Evolutionary conservation across 2,888 invertebrate genomes (phyloP).

Genomic region (Ennomos fuscantarius): DNA sequence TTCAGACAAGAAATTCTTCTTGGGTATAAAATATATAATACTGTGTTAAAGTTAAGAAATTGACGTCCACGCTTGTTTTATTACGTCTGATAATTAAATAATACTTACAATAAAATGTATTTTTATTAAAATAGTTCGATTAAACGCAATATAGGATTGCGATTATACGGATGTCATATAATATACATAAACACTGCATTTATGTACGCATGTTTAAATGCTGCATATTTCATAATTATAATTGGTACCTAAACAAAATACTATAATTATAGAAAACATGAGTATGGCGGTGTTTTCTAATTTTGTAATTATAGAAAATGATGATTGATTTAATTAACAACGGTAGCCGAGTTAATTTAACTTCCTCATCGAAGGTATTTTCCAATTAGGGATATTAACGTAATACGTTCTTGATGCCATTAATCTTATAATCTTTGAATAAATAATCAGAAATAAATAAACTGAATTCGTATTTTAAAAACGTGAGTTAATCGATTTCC

Average conservation of each 20-base stretch:
- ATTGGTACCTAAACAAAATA: constrained; percentile 1
- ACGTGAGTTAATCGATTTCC: constrained; percentile 40
- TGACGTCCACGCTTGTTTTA: too few relatives aligned
- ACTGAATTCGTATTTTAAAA: constrained; percentile 22
- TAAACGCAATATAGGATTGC: too few relatives aligned
- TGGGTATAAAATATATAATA: too few relatives aligned
- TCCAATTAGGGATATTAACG: constrained; percentile 32
- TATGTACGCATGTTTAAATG: too few relatives aligned
- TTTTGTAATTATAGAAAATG: constrained; percentile 25
- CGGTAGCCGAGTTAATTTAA: constrained; percentile 20
- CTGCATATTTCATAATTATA: too few relatives aligned
- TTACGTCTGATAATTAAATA: too few relatives aligned
- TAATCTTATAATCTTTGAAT: constrained; percentile 40
- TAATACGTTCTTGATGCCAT: constrained; percentile 27
- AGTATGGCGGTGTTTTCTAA: constrained; percentile 18
- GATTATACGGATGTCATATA: too few relatives aligned
- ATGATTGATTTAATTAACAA: constrained; percentile 31
- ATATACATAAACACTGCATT: too few relatives aligned
- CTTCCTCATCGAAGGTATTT: constrained; percentile 32
- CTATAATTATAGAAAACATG: constrained; percentile 4
- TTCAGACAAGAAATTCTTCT: too few relatives aligned
- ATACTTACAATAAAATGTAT: too few relatives aligned
- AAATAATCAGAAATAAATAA: constrained; percentile 36
- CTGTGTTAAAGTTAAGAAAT: too few relatives aligned
- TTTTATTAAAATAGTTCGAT: too few relatives aligned